Base-by-base conservation (phyloP, 2,888 invertebrate species). In the Athrips mouffetella region DNA sequence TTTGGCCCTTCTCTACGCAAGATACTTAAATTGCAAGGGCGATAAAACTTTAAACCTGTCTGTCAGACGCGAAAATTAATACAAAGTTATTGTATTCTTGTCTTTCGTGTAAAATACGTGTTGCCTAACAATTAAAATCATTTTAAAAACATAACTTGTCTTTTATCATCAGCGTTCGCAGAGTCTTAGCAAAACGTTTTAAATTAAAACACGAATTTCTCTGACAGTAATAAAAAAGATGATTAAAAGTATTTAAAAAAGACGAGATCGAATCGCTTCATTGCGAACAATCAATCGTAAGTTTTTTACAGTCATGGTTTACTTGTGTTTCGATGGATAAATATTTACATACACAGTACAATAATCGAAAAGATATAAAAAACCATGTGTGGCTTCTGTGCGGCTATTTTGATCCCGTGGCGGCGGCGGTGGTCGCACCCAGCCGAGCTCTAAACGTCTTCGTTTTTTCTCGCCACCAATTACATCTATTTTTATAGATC, bases 381-480 rank as follows among this genome's bases (percentile, higher is more conserved):
- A 58, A 35, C n/a, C 49, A 48, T 49, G 52, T 55, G 56, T 56
- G 52, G 71, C 75, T 76, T 65, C 72, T 70, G 71, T 74, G 62
- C 55, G 63, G 56, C 66, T 70, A 69, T 73, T 73, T 72, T 59
- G 61, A 62, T 64, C 62, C 60, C 57, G 54, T 53, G 54, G 51
- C 60, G 56, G 53, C 52, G 53, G 55, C 56, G 56, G 58, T 57
- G 57, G 65, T 62, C 55, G 58, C 58, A 57, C 65, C 62, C 55
- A 55, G 62, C 60, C 65, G 59, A 53, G 54, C 63, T 72, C 73
- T 75, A 72, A 72, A 64, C 65, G 59, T 73, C 66, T 70, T 72
- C 68, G 65, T 77, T 80, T 82, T 80, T 80, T 71, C 66, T 67
- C 69, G 65, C 70, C 62, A 71, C 73, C 76, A 83, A 80, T 82